These are phyloP conservation scores for Diuraphis noxia DNA, from an alignment of 1,140 invertebrate species.

Conservation along the genomic window DNA sequence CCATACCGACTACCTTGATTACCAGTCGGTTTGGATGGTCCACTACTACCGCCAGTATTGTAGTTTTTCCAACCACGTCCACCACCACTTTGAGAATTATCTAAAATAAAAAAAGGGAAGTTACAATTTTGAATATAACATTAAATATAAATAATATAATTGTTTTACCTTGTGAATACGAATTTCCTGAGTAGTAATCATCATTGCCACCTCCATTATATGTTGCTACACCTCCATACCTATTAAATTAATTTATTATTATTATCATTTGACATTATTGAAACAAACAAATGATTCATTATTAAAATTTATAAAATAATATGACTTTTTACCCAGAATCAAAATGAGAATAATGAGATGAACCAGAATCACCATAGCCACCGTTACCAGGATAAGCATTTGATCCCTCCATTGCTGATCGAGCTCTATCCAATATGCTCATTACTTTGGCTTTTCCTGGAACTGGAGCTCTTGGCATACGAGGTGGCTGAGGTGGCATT, in stretches of 20 bases:
- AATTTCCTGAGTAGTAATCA: slow-evolving; percentile 47
- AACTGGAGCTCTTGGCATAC: slow-evolving; percentile 62
- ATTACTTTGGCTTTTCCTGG: slow-evolving; percentile 70
- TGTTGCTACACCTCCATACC: slow-evolving; percentile 48
- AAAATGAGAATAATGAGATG: slow-evolving; percentile 47
- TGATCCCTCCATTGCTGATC: slow-evolving; percentile 73
- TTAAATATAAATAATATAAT: neutral
- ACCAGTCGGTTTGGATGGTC: slow-evolving; percentile 43
- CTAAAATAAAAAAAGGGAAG: neutral
- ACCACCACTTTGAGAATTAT: slow-evolving; percentile 27
- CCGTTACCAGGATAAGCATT: slow-evolving; percentile 34
- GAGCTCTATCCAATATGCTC: slow-evolving; percentile 78
- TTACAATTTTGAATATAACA: neutral
- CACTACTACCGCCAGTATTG: slow-evolving; percentile 43
- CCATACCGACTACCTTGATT: slow-evolving; percentile 52
- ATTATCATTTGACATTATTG: neutral
- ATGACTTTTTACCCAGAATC: slow-evolving; percentile 44
- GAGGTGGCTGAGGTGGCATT: slow-evolving; percentile 60
- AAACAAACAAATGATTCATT: too few species aligned
- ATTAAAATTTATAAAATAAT: neutral
- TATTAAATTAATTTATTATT: neutral
- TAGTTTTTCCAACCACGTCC: slow-evolving; percentile 47
- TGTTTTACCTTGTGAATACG: slow-evolving; percentile 30
- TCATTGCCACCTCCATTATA: slow-evolving; percentile 49
- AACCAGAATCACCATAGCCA: slow-evolving; percentile 39